Base-by-base conservation (phyloP, 2,797 vertebrate species). In the Simalia tracyae region DNA sequence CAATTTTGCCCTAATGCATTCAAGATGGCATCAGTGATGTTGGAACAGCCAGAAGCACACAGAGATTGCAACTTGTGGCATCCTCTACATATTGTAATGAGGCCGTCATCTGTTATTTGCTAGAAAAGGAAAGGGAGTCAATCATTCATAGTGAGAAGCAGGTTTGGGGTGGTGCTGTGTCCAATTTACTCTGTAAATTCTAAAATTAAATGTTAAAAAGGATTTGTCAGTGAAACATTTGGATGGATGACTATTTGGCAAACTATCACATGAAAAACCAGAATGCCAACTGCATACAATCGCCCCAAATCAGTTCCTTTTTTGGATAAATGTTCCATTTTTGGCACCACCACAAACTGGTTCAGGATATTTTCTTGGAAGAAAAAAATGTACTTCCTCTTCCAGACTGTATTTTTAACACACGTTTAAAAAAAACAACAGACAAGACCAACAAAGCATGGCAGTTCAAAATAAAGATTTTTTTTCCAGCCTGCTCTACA, bases 71-170 rank as follows among this genome's bases (percentile, higher is more conserved):
- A 96, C 94, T 98, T 99, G 97, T 99, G 99, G 95, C 99, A 99
- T 89, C 99, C 99, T 94, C 99, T 98, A 96, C 99, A 99, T 96
- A 99, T 99, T 84, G 98, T 99, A 97, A 99, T 99, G 96, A 99
- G 98, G 92, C 99, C 99, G 54, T 99, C 99, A 56, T 99, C 99
- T 96, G 99, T 99, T 97, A 99, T 99, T 98, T 99, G 99, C 99
- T 99, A 97, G 97, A 94, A 92, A 91, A 81, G 92, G 87, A 91
- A 59, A 86, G 1, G 46, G 50, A 66, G 66, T 94, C 93, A 95
- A 63, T 92, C 81, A 86, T 64, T 91, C 90, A 54, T 66, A 7
- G 26, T 1, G 76, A 0, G 89, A 91, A 90, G 19, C 57, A 84
- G n/a, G 42, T 63, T 89, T 54, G 63, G 76, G 42, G 46, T 9